Evolutionary conservation across 2,888 invertebrate genomes (phyloP).

Genomic region (Heliconius sara): DNA sequence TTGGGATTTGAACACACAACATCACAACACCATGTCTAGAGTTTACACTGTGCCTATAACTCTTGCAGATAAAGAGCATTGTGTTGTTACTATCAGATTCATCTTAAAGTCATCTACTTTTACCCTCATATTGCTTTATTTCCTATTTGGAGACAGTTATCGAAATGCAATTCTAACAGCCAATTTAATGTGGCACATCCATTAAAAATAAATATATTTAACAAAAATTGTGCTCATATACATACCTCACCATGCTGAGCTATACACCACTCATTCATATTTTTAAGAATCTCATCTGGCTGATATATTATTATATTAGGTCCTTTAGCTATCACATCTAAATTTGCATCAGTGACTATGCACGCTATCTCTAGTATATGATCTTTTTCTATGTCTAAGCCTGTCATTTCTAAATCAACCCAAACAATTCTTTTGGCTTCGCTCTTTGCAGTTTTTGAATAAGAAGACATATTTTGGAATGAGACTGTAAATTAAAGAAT

Average conservation of each 20-base stretch:
- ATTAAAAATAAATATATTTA: not conserved
- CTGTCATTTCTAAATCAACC: conserved; percentile 96
- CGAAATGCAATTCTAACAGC: not conserved
- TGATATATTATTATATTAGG: conserved; percentile 92
- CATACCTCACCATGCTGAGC: conserved; percentile 90
- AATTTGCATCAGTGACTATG: conserved; percentile 91
- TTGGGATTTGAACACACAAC: too few relatives aligned
- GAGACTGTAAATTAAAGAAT: conserved; percentile 28
- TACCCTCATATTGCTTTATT: not conserved
- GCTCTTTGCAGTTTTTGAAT: conserved; percentile 45
- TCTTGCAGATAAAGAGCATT: not conserved
- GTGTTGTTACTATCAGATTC: not conserved
- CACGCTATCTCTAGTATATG: conserved; percentile 95
- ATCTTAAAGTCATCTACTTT: not conserved
- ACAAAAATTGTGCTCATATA: not conserved
- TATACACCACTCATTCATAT: conserved; percentile 94
- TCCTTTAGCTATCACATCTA: conserved; percentile 90
- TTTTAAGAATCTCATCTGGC: conserved; percentile 86
- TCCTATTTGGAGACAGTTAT: not conserved
- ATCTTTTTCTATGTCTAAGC: conserved; percentile 89
- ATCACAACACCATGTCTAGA: too few relatives aligned
- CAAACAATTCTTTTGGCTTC: conserved; percentile 85
- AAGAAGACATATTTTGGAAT: conserved; percentile 40
- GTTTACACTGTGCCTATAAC: not conserved
- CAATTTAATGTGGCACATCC: not conserved